Base-by-base conservation (phyloP, 2,888 invertebrate genomes). In the Lepetodrilus schrolli region DNA sequence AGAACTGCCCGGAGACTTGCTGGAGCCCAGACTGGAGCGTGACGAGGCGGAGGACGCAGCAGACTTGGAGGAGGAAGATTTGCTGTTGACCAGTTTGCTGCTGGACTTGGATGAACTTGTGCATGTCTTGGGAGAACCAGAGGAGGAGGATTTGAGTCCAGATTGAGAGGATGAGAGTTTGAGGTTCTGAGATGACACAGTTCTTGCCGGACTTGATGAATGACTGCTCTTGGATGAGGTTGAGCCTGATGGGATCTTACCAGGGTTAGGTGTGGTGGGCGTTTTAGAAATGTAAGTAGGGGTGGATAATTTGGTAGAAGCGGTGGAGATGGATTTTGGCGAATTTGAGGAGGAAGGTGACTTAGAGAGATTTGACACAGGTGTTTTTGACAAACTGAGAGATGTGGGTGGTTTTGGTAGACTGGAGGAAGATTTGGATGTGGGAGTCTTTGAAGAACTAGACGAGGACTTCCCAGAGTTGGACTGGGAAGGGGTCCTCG, bases 111-210 rank as follows among this genome's bases (percentile, higher is more conserved):
- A 51, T 20, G 51, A 51, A 38, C 51, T 50, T 1, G 68, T 38
- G 71, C 72, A 66, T 21, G 72, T 20, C 20, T 74, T 70, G 21
- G 75, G 50, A 20, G 74, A 70, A 20, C 75, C 70, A 1, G 74
- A 66, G 34, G 72, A 70, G 30, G 73, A 69, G 1, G 68, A 5
- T 58, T 77, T 77, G 23, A n/a, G n/a, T 8, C 30, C 7, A 34
- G 58, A 58, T 5, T 13, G 13, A 58, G 58, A 58, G 5, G 37
- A 34, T 20, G 66, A 38, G 17, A 13, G n/a, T 17, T 20, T n/a
- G 17, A 34, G 13, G 0, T 34, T 34, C 34, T 48, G 48, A 34
- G 70, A 23, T 17, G 70, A 47, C 10, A 30, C 10, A 8, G 50
- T 65, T 30, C 48, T 65, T n/a, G 48, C 37, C 34, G 73, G 50